phyloP scores from a whole-genome alignment of 2,888 invertebrate genomes.

The Ecdyonurus torrentis region DNA sequence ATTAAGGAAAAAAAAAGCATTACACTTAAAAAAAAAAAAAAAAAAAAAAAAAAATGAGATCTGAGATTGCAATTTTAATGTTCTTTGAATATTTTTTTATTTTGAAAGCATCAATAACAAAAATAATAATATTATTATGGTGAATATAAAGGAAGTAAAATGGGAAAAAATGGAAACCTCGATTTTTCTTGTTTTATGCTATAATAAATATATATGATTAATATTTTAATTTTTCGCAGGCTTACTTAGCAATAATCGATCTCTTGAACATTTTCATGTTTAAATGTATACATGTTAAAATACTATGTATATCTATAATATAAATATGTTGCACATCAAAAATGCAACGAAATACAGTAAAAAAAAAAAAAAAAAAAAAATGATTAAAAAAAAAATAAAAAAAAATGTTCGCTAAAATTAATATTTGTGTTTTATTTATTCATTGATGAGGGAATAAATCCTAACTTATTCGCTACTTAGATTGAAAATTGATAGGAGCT shows the following conservation, averaged over 20 bases:
- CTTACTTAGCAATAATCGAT: constrained; percentile 2
- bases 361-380: constrained; percentile 1
- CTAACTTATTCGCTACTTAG: too few relatives aligned
- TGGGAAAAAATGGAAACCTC: too few relatives aligned
- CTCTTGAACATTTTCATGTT: constrained; percentile 1
- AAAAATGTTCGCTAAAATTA: constrained; percentile 1
- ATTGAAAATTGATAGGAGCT: too few relatives aligned
- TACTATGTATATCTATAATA: constrained; percentile 3
- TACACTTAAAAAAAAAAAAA: not conserved
- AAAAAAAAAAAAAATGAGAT: not conserved
- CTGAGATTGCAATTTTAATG: not conserved
- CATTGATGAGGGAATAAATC: too few relatives aligned
- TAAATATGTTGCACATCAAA: constrained; percentile 1
- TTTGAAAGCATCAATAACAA: not conserved
- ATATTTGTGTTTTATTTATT: not conserved
- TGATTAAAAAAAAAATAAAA: too few relatives aligned
- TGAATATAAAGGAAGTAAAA: too few relatives aligned
- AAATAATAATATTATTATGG: too few relatives aligned
- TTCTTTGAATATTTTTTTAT: not conserved
- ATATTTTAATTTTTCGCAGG: not conserved
- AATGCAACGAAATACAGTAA: not conserved
- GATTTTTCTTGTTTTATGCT: not conserved
- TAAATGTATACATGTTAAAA: not conserved
- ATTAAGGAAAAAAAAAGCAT: not conserved
- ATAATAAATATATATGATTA: not conserved